Conservation (phyloP, 2,797 vertebrate genomes). For the Cichlasoma orientale region DNA sequence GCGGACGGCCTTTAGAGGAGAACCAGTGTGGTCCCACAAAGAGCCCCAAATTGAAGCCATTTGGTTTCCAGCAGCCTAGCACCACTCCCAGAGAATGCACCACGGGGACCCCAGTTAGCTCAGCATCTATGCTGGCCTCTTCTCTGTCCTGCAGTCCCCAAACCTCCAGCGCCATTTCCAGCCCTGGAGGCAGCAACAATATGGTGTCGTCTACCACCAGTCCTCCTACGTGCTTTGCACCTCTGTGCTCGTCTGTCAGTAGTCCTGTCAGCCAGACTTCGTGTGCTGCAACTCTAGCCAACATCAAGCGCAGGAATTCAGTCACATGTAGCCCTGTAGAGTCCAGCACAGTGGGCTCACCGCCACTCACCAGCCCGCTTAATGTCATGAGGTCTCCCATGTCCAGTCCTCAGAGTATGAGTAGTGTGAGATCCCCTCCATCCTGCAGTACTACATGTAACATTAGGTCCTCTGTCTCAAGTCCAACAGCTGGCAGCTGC, state of each 20-base stretch:
- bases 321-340: conserved; percentile 92
- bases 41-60: conserved; percentile 81
- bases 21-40: conserved; percentile 70
- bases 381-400: conserved; percentile 96
- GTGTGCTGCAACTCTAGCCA: conserved; percentile 82
- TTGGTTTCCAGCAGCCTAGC: conserved; percentile 82
- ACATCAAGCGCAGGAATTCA: conserved; percentile 87
- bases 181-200: conserved; percentile 89
- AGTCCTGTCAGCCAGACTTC: conserved; percentile 89
- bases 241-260: conserved; percentile 81
- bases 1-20: conserved; percentile 87
- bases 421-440: conserved; percentile 92
- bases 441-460: conserved; percentile 87
- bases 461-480: conserved; percentile 91
- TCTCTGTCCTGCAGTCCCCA: conserved; percentile 88
- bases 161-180: conserved; percentile 88
- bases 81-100: conserved; percentile 81
- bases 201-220: conserved; percentile 93
- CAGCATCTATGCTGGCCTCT: conserved; percentile 84
- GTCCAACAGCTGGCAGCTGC: conserved; percentile 85
- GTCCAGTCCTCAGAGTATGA: conserved; percentile 93
- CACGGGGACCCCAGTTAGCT: conserved; percentile 81
- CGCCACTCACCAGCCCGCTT: conserved; percentile 92
- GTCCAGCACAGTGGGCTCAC: conserved; percentile 89
- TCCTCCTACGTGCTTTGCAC: conserved; percentile 86